Evolutionary conservation across 2,797 vertebrate genomes (phyloP).

Genomic region (Pseudomugil tenellus): DNA sequence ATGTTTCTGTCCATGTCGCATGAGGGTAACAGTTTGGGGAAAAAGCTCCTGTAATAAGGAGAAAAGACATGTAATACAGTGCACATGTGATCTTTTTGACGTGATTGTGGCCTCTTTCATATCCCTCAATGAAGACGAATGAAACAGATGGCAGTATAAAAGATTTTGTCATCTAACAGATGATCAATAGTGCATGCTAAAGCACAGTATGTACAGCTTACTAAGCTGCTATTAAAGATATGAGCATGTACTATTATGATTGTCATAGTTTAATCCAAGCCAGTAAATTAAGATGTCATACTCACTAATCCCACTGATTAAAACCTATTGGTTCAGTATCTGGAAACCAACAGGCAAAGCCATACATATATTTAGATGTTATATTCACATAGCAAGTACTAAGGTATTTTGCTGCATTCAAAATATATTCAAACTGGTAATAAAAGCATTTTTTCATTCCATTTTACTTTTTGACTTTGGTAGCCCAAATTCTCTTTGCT

Average conservation of each 20-base stretch:
- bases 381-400: not conserved
- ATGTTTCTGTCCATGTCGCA: not conserved
- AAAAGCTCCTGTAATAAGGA: not conserved
- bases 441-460: not conserved
- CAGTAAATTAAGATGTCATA: not conserved
- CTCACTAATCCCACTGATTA: not conserved
- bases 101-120: not conserved
- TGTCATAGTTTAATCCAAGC: not conserved
- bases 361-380: not conserved
- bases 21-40: not conserved
- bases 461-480: not conserved
- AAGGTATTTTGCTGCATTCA: not conserved
- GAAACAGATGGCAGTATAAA: not conserved
- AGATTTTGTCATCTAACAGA: not conserved
- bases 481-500: not conserved
- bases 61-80: not conserved
- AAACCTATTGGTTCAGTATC: not conserved
- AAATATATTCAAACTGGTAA: not conserved
- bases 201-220: not conserved
- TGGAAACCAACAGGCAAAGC: not conserved
- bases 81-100: not conserved
- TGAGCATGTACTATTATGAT: not conserved
- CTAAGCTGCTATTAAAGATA: not conserved
- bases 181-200: not conserved
- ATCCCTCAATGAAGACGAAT: not conserved